Evolutionary conservation across 2,888 invertebrate species (phyloP), one percentile per base, ranked within the genome.

Genomic region (Andrena bicolor): DNA sequence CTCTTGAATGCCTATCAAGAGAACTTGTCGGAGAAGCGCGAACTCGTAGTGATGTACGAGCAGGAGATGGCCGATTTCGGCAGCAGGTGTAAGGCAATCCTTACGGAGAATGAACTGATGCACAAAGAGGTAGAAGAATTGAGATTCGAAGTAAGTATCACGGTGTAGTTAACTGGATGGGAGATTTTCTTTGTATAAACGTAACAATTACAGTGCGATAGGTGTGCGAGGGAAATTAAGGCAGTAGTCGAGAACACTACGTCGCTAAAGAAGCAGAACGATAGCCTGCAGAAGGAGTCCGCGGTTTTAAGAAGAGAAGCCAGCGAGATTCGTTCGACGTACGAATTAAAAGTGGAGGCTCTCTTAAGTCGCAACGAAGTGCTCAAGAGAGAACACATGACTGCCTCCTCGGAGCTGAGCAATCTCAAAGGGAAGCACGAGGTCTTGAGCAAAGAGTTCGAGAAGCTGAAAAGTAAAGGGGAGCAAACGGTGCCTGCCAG

Each of bases 1-100:
- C 94, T 98, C 4, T 94, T 97, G 83, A 96, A 97, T 90, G 97
- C 97, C 0, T 98, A 97, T 90, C 96, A 97, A 92, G 97, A 97
- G 90, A 96, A 96, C 82, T 93, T 97, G 0, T 95, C 95, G 87
- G 97, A 98, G 88, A 97, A 97, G 91, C 96, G 97, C 76, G 95
- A 95, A 56, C 95, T 97, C 0, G 96, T 98, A 65, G 91, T 94
- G 23, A 96, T 96, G 86, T 97, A 97, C 85, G 96, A 96, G 88
- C 95, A 95, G 53, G 97, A 97, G 91, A 95, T 97, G 81, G 96
- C 96, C 82, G 94, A 94, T 23, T 96, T 97, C 71, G 96, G 96
- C 49, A 96, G 96, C n/a, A 96, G 96, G 90, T 95, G 97, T 0
- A 97, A 97, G 92, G 95, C 96, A 85, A 95, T 97, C 0, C 94